A percentile compares a stretch with the other conserved stretches of the same genome.
These are phyloP conservation scores for Abrostola triplasia DNA, from an alignment of 2,888 invertebrate species.

Conservation along the genomic window DNA sequence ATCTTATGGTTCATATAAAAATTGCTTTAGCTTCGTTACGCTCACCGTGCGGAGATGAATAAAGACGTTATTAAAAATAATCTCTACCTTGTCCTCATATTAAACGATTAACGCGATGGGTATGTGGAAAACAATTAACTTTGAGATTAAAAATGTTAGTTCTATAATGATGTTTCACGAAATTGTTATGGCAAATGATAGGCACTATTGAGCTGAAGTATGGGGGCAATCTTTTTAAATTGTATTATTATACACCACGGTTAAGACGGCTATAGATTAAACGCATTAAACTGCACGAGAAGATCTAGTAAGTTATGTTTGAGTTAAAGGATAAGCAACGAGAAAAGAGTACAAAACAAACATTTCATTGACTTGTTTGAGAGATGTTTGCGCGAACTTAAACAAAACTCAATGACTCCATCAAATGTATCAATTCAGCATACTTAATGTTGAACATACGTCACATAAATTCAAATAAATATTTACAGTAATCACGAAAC, in stretches of 20 bases:
- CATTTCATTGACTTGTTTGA: no score
- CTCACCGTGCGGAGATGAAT: conserved; percentile 64
- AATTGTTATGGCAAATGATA: conserved; percentile 1
- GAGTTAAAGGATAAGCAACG: no score
- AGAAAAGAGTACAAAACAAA: no score
- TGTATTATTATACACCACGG: not conserved
- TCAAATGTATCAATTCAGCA: no score
- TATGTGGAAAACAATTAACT: conserved; percentile 48
- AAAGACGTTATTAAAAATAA: conserved; percentile 76
- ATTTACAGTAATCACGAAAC: conserved; percentile 36
- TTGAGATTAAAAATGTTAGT: conserved; percentile 24
- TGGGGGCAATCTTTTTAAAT: not conserved
- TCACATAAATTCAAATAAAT: conserved; percentile 26
- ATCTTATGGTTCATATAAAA: conserved; percentile 72
- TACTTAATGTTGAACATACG: not conserved
- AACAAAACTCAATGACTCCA: no score
- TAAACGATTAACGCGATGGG: conserved; percentile 20
- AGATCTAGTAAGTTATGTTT: not conserved
- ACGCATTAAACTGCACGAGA: not conserved
- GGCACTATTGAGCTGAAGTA: not conserved
- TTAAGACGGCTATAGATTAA: not conserved
- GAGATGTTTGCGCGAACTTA: no score
- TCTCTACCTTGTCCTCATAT: conserved; percentile 42
- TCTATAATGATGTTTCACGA: conserved; percentile 1
- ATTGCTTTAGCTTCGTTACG: conserved; percentile 71